A percentile compares a stretch with the other conserved stretches of the same genome.
Conservation (phyloP, 2,797 vertebrate genomes). For the Thamnophis elegans region DNA sequence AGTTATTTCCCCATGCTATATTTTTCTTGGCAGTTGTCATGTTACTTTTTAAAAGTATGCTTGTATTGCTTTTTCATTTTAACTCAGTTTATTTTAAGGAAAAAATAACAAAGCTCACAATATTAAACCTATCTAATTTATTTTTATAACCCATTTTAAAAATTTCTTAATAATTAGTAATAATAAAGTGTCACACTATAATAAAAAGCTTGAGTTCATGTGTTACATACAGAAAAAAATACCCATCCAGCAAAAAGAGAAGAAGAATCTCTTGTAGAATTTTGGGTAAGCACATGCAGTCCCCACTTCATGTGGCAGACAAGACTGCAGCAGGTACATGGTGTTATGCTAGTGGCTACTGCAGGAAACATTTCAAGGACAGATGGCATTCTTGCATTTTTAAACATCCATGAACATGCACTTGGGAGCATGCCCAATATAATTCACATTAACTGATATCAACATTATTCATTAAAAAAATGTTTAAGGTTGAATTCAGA, state of each 20-base stretch:
- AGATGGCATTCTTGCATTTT: not conserved
- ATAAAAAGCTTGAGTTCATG: not conserved
- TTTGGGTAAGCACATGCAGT: not conserved
- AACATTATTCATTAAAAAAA: not conserved
- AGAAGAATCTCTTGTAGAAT: not conserved
- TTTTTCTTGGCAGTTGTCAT: not conserved
- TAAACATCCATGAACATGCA: not conserved
- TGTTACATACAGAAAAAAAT: not conserved
- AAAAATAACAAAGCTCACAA: not conserved
- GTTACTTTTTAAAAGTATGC: not conserved
- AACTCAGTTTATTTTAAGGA: not conserved
- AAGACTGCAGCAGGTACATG: not conserved
- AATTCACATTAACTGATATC: not conserved
- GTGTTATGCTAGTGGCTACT: not conserved
- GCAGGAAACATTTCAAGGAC: not conserved
- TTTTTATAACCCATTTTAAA: not conserved
- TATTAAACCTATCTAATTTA: not conserved
- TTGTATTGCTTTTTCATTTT: slow-evolving; percentile 16
- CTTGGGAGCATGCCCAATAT: not conserved
- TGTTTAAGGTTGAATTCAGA: not conserved
- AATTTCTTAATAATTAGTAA: not conserved
- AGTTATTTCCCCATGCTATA: not conserved
- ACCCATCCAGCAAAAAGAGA: not conserved
- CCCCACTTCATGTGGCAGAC: not conserved
- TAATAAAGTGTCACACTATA: not conserved